Evolutionary conservation across 2,888 invertebrate genomes (phyloP), one percentile per base, ranked within the genome.

Genomic region (Spodoptera littoralis): DNA sequence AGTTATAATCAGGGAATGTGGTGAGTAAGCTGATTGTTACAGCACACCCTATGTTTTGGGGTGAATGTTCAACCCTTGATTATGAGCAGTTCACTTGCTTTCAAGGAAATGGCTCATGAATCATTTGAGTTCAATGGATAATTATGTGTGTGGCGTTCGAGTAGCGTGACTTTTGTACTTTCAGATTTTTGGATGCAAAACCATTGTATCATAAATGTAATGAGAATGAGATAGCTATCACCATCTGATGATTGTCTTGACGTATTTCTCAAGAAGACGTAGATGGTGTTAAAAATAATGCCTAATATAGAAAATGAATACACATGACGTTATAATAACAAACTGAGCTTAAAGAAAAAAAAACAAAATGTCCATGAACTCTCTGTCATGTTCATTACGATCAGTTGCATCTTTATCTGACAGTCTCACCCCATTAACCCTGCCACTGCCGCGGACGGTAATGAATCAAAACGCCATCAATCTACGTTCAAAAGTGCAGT

Each of bases 391-490:
- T 69, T 84, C 74, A 83, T 68, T 48, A 47, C 46, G 69, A 56
- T 52, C 70, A 45, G 76, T 72, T 81, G 84, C 85, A 84, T 86
- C 87, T 86, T 84, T 88, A 88, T 87, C 85, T 81, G 73, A 79
- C 68, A 60, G 79, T 75, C 75, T 58, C 87, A 82, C 85, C 82
- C 85, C 89, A 90, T 90, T 89, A 88, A 86, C 88, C 83, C 83
- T 60, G 51, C 60, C 48, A 60, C 63, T n/a, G 70, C 73, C 36
- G 8, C 30, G 36, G 67, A 69, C 75, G 77, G 50, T 43, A 45
- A 90, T 90, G 87, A 87, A 90, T 90, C 90, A 90, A 88, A 86
- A 83, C 73, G 80, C 82, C 89, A 90, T 90, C 88, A 88, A 90
- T 90, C 88, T 82, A 73, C 51, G 79, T 75, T 71, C 56, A 76